Conservation (phyloP, 1,140 invertebrate species). For the Bombyx mandarina region DNA sequence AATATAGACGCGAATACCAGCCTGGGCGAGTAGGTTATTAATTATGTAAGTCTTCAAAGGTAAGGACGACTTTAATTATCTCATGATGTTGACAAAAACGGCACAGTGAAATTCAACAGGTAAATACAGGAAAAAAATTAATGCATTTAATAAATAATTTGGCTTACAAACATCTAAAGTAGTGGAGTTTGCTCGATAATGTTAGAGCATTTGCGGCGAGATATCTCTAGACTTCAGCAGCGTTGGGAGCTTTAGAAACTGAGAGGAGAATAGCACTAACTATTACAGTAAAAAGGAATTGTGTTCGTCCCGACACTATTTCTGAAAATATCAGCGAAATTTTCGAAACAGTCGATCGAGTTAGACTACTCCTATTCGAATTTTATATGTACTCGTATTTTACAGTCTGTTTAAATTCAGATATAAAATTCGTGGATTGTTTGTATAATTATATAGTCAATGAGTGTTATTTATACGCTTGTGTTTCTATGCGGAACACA, state of each 20-base stretch:
- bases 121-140: too few relatives aligned
- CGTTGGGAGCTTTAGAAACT: constrained; percentile 5
- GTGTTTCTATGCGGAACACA: too few relatives aligned
- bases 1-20: constrained; percentile 28
- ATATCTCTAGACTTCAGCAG: constrained; percentile 11
- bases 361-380: too few relatives aligned
- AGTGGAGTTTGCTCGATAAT: constrained; percentile 20
- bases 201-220: constrained; percentile 16
- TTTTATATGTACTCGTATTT: too few relatives aligned
- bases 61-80: constrained; percentile 25
- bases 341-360: too few relatives aligned
- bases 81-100: constrained; percentile 18
- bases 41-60: constrained; percentile 30
- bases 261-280: constrained; percentile 33
- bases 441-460: too few relatives aligned
- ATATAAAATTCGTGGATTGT: too few relatives aligned
- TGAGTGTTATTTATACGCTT: too few relatives aligned
- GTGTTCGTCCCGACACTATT: constrained; percentile 26
- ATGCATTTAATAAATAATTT: too few relatives aligned
- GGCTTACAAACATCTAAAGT: neutral
- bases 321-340: neutral
- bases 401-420: too few relatives aligned
- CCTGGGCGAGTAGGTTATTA: constrained; percentile 24
- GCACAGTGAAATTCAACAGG: too few relatives aligned
- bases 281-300: constrained; percentile 25